Evolutionary conservation across 64 coral and sea anemone genomes (phyloP), one percentile per base, ranked within the genome.

Genomic region (Montipora capricornis): DNA sequence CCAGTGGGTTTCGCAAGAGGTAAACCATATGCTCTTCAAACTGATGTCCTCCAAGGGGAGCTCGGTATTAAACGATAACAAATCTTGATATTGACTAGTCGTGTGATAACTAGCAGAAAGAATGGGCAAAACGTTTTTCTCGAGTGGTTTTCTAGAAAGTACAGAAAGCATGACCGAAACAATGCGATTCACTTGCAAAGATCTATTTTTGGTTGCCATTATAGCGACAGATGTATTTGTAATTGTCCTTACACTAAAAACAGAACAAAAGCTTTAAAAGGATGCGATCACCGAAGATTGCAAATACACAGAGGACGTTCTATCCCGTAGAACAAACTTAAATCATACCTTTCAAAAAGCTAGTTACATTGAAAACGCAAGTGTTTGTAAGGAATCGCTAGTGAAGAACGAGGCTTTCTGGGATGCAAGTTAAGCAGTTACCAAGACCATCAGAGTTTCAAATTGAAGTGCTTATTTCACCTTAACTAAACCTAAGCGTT

Each of bases 171-270:
- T 47, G 7, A 11, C 62, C 66, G 82, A 86, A 60, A 86, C 82
- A 86, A 86, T 71, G 45, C 62, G 49, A 46, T n/a, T n/a, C 45
- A 7, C 37, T 51, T 49, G 71, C 71, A 19, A 70, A 19, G 46
- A 70, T 71, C 82, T 86, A 86, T 86, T 86, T 86, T 86, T 86
- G 82, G 71, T 24, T 70, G 20, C 17, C 49, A 64, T 70, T 46
- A 86, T 86, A 48, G 62, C 50, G 82, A 86, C 45, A 49, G 62
- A 70, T 86, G 62, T 20, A 4, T 71, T 6, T 8, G 49, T 86
- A 71, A 86, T 86, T 86, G 82, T 70, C 20, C 2, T 45, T 7
- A 5, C 62, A 86, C 44, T 86, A 51, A 50, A n/a, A 49, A 71
- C 16, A 11, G 45, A 86, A 86, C 82, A 86, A 86, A 86, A 86